Evolutionary conservation across 2,113 vertebrate species (phyloP), one percentile per base, ranked within the genome.

Genomic region (Apeltes quadracus): DNA sequence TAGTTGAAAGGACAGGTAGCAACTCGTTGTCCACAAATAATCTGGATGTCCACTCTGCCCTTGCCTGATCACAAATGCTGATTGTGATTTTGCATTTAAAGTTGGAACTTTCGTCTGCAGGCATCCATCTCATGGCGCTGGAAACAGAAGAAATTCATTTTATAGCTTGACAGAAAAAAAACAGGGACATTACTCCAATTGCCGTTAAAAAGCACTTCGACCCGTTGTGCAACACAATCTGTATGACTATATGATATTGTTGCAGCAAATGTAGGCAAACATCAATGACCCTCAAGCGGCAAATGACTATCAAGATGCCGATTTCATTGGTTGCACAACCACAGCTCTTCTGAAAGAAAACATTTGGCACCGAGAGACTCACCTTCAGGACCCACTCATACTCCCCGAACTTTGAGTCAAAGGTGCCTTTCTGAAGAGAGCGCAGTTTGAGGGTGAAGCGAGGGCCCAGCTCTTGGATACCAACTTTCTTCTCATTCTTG

Each of bases 321-420:
- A 27, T 20, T 29, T 1, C 4, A 53, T 25, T 53, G 22, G 15
- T 11, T 51, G 5, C n/a, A 57, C 1, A 6, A 14, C 22, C 4
- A 16, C n/a, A 69, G 16, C 61, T 75, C 34, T 22, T 56, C 39
- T 32, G 23, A 62, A 56, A 38, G 3, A 41, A 5, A 38, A 15
- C 13, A 7, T 15, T 1, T 34, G 22, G 9, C 9, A 7, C 5
- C 16, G 1, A 51, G 3, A 27, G 5, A 82, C 90, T 88, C 90
- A 98, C 98, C 96, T 99, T 99, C 85, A 98, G 96, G 80, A 99
- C 94, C 98, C 98, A 99, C 90, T 99, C 98, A 48, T 98, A 99
- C 68, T 98, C 97, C 62, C 98, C 98, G 73, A 95, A 99, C 88
- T 98, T 98, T 50, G 98, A 99, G 92, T 99, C 97, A 83, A 99